Percentiles rank a stretch among this genome's conserved stretches.
Conservation (phyloP, 2,888 invertebrate species). For the Lepas anatifera region DNA sequence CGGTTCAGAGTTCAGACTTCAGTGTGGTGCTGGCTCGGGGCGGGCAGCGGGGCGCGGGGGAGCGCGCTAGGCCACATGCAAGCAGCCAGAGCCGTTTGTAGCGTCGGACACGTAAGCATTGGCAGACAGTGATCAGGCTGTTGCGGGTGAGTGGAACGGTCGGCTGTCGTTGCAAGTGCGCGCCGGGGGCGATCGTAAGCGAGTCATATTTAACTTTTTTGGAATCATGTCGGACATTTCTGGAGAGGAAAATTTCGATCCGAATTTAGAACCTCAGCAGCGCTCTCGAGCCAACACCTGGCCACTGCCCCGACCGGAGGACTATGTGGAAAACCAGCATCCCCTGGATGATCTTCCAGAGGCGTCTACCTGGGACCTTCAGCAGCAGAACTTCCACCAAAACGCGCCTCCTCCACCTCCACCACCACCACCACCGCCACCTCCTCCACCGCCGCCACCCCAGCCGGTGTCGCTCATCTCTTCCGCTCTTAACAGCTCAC, state of each 20-base stretch:
- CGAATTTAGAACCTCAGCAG: conserved; percentile 23
- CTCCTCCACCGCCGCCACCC: conserved; percentile 15
- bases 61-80: background rate
- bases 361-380: conserved; percentile 19
- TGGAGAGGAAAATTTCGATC: conserved; percentile 19
- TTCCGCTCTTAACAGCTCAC: conserved; percentile 19
- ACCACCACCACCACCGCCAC: conserved; percentile 10
- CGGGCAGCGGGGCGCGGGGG: background rate
- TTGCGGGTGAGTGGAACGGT: too few species aligned
- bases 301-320: conserved; percentile 67
- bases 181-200: too few species aligned
- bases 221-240: background rate
- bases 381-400: conserved; percentile 14
- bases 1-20: conserved; percentile 2
- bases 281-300: conserved; percentile 25
- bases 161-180: too few species aligned
- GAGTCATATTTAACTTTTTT: too few species aligned
- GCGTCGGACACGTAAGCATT: too few species aligned
- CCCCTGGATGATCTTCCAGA: conserved; percentile 21
- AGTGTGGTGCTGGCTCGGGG: background rate
- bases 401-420: conserved; percentile 21
- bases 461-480: background rate
- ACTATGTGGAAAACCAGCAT: conserved; percentile 45
- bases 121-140: too few species aligned
- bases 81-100: too few species aligned